Evolutionary conservation across 2,888 invertebrate genomes (phyloP), one percentile per base, ranked within the genome.

Genomic region (Eudasyphora cyanicolor): DNA sequence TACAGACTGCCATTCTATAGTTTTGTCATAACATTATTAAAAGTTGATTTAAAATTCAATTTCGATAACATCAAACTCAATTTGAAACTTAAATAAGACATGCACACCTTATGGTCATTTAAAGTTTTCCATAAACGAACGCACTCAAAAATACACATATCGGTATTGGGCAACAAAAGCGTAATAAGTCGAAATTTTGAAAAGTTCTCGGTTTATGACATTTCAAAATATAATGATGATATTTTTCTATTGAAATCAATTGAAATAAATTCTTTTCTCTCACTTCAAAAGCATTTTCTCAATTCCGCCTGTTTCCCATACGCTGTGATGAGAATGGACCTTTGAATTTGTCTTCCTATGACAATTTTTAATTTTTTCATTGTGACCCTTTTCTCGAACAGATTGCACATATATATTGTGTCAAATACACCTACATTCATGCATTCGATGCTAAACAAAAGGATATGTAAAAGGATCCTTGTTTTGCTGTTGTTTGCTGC

Each of bases 41-140:
- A 60, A 17, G 49, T 24, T 49, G 38, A 80, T 71, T 75, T 67
- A 60, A 76, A 60, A 76, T 67, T 67, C 32, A 45, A 67, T 57
- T 76, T 45, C 45, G 24, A 71, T 71, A 76, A 57, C 64, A 71
- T 38, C 14, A 64, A 67, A 81, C 60, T 67, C 67, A 81, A 73
- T 77, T 69, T 60, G 14, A 51, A 51, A 60, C 45, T 73, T 35
- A 29, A 73, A 57, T 45, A 62, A 62, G 19, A 60, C 51, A 24
- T 14, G 29, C 8, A 12, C 21, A 62, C 64, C 24, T 62, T 76
- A 29, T 29, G 62, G 29, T 51, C 49, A 60, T 49, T 57, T 35
- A 29, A 57, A 32, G 24, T 67, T 67, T 67, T 21, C 8, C 14
- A 45, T 27, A 57, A n/a, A n/a, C n/a, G n/a, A n/a, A n/a, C 57